phyloP scores from a whole-genome alignment of 2,888 invertebrate genomes.

The Tenodera sinensis region DNA sequence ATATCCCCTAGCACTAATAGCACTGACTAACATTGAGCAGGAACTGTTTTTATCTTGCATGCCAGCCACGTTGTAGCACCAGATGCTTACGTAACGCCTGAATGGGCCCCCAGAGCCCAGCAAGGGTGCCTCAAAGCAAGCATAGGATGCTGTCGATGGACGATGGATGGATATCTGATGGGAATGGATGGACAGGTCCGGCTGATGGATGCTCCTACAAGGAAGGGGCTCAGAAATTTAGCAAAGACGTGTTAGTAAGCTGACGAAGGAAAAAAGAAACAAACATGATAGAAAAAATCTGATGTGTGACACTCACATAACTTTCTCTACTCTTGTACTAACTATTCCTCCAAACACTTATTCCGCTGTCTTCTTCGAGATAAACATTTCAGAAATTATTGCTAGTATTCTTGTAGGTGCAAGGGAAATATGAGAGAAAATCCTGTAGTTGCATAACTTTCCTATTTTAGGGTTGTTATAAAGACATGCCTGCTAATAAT shows the following conservation, averaged over 20 bases:
- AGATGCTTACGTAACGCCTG: background rate
- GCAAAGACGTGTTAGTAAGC: background rate
- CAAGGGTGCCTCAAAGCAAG: background rate
- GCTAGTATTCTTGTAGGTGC: too few relatives aligned
- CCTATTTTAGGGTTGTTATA: too few relatives aligned
- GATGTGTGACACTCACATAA: too few relatives aligned
- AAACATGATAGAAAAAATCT: too few relatives aligned
- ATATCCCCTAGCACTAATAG: background rate
- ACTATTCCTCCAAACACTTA: too few relatives aligned
- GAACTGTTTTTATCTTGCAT: background rate
- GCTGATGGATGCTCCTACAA: background rate
- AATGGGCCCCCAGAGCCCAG: background rate
- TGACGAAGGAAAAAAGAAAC: background rate
- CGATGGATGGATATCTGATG: background rate
- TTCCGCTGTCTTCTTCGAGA: too few relatives aligned
- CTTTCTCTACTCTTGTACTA: too few relatives aligned
- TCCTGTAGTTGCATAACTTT: too few relatives aligned
- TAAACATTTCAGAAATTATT: too few relatives aligned
- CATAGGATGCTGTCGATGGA: background rate
- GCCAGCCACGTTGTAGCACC: background rate
- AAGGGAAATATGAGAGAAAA: too few relatives aligned
- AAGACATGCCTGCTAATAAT: too few relatives aligned
- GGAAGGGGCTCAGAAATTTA: background rate
- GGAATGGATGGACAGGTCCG: background rate
- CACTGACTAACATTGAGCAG: background rate